A percentile compares a stretch with the other conserved stretches of the same genome.
Conservation (phyloP, 2,888 invertebrate genomes). For the Limenitis camilla region DNA sequence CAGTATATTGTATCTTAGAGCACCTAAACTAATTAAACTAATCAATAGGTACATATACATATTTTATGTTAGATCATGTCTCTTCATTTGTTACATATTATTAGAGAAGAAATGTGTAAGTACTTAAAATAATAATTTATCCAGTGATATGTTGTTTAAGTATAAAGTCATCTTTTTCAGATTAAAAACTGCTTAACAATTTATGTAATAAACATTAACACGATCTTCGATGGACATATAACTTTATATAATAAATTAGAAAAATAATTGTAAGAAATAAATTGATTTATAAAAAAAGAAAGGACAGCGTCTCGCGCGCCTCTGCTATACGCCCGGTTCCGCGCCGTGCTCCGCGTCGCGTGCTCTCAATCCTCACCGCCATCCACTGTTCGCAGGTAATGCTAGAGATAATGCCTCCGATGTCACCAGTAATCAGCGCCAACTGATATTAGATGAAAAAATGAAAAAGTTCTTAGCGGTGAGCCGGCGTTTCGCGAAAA, state of each 20-base stretch:
- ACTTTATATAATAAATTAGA: neutral
- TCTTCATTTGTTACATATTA: slow-evolving; percentile 42
- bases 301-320: slow-evolving; percentile 46
- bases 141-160: slow-evolving; percentile 5
- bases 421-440: slow-evolving; percentile 84
- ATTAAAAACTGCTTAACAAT: slow-evolving; percentile 28
- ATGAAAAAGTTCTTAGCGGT: slow-evolving; percentile 96
- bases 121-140: slow-evolving; percentile 15
- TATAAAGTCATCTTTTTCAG: slow-evolving; percentile 37
- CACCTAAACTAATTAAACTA: slow-evolving; percentile 71
- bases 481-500: slow-evolving; percentile 67
- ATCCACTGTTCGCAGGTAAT: slow-evolving; percentile 72
- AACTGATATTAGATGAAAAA: slow-evolving; percentile 92
- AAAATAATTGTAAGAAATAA: neutral
- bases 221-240: neutral
- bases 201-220: neutral
- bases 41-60: slow-evolving; percentile 42
- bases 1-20: slow-evolving; percentile 59
- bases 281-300: slow-evolving; percentile 8
- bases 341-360: slow-evolving; percentile 29
- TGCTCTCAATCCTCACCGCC: slow-evolving; percentile 50
- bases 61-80: slow-evolving; percentile 44
- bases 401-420: slow-evolving; percentile 76
- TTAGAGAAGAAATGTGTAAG: slow-evolving; percentile 23
- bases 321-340: slow-evolving; percentile 55